Percentiles rank a stretch among this genome's conserved stretches.
These are phyloP conservation scores for Lasius platythorax DNA, from an alignment of 2,888 invertebrate genomes.

Conservation along the genomic window DNA sequence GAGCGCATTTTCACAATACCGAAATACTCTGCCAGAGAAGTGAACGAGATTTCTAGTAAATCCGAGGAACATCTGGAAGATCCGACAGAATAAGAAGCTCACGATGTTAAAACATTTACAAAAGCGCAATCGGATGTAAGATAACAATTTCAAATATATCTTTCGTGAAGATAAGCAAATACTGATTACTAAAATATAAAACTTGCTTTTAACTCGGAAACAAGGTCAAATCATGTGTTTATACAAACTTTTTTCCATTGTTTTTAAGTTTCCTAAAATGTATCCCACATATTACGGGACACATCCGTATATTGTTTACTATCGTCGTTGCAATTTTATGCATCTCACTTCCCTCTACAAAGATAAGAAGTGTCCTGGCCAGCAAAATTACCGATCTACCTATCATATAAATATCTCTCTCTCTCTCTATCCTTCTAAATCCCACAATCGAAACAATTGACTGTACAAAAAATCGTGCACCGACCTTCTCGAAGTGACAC, in stretches of 20 bases:
- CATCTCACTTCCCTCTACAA: neutral
- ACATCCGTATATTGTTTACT: neutral
- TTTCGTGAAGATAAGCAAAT: neutral
- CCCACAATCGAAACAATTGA: too few relatives aligned
- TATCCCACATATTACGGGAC: neutral
- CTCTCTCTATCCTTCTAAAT: too few relatives aligned
- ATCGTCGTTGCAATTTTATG: neutral
- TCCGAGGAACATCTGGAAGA: neutral
- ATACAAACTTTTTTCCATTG: neutral
- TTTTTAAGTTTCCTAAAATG: neutral
- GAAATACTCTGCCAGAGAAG: neutral
- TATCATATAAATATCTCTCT: too few relatives aligned
- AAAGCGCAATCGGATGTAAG: neutral
- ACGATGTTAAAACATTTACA: neutral
- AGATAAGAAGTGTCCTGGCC: neutral
- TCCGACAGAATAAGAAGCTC: neutral
- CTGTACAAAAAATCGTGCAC: constrained; percentile 30
- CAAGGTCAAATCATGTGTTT: neutral
- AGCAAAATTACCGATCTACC: too few relatives aligned
- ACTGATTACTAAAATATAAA: neutral
- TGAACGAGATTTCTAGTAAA: neutral
- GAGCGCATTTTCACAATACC: neutral
- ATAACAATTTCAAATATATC: neutral
- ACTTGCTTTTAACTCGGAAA: neutral
- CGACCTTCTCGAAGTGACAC: constrained; percentile 77